These are phyloP conservation scores for Odocoileus virginianus DNA, from an alignment of 2,113 vertebrate species.

Conservation along the genomic window DNA sequence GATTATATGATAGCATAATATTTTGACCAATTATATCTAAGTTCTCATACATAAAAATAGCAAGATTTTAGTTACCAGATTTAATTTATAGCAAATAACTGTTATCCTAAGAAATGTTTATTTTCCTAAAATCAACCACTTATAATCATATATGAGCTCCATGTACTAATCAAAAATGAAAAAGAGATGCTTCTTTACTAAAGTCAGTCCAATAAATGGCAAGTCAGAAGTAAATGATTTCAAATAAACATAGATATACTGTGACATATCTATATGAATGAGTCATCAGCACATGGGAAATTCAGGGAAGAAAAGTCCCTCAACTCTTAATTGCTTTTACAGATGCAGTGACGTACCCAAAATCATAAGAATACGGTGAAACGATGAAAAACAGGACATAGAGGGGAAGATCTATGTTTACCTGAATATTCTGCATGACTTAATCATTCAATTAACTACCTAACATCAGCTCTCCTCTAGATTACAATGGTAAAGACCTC, in stretches of 20 bases:
- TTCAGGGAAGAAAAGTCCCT: neutral
- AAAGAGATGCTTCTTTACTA: neutral
- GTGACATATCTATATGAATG: neutral
- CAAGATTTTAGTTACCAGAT: neutral
- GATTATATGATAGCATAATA: neutral
- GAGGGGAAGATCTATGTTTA: neutral
- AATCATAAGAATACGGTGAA: neutral
- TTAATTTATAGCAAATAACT: neutral
- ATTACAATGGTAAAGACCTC: neutral
- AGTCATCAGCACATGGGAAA: neutral
- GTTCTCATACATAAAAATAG: neutral
- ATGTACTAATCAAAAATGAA: conserved; percentile 11
- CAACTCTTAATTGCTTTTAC: neutral
- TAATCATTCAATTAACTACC: neutral
- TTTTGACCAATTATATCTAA: neutral
- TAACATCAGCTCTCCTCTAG: neutral
- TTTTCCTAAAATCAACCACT: conserved; percentile 4
- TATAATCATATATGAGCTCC: neutral
- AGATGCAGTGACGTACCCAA: neutral
- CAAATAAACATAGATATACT: conserved; percentile 2
- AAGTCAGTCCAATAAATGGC: neutral
- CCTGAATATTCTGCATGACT: neutral
- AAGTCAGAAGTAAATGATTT: neutral
- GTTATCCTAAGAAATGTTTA: neutral
- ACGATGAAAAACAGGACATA: neutral